phyloP scores from a whole-genome alignment of 2,888 invertebrate species.

The Heteromyza rotundicornis region DNA sequence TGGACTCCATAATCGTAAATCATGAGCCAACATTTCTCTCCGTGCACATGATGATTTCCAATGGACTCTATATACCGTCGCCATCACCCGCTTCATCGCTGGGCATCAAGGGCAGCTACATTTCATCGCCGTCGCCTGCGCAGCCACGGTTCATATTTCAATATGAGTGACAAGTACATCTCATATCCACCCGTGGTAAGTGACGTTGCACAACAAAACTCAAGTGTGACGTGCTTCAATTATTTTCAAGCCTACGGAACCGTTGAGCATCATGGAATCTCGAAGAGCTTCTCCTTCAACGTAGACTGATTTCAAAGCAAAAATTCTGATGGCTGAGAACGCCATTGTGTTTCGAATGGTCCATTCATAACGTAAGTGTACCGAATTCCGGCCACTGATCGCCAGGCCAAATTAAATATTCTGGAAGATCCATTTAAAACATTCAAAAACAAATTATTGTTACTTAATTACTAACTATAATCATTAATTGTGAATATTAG shows the following conservation, averaged over 20 bases:
- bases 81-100: slow-evolving; percentile 58
- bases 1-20: too few species aligned
- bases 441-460: too few species aligned
- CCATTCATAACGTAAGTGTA: too few species aligned
- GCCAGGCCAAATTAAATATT: too few species aligned
- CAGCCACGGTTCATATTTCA: slow-evolving; percentile 58
- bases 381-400: too few species aligned
- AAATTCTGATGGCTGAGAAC: too few species aligned
- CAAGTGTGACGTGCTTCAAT: too few species aligned
- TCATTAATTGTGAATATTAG: too few species aligned
- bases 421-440: too few species aligned
- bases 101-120: slow-evolving; percentile 59
- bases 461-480: too few species aligned
- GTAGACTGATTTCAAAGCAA: slow-evolving; percentile 14
- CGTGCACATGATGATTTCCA: slow-evolving; percentile 59
- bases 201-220: slow-evolving; percentile 7
- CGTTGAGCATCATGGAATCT: slow-evolving; percentile 15
- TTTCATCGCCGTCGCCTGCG: slow-evolving; percentile 59
- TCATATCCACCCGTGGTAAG: slow-evolving; percentile 61
- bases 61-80: slow-evolving; percentile 57
- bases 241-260: slow-evolving; percentile 42
- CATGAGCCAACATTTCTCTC: too few species aligned
- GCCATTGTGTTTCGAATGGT: too few species aligned
- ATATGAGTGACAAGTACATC: slow-evolving; percentile 60
- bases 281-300: slow-evolving; percentile 31